Base-by-base conservation (phyloP, 2,113 vertebrate species). In the Rhombomys opimus region DNA sequence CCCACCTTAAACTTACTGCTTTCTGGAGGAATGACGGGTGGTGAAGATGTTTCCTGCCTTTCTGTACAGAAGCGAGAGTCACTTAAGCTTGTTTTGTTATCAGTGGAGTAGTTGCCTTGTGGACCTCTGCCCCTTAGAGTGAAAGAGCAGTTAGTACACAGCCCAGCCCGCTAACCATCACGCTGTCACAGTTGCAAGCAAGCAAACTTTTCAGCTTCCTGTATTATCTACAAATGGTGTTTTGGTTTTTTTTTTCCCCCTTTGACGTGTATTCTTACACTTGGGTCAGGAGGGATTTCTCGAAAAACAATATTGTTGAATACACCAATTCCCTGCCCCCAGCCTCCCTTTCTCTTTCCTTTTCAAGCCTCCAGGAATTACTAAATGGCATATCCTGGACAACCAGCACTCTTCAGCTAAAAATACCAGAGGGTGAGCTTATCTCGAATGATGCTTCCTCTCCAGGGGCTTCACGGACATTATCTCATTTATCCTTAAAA, bases 11-110 rank as follows among this genome's bases (percentile, higher is more conserved):
- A 93, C 94, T 65, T 52, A 10, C 0, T 78, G 65, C 94, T 96
- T 94, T 90, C n/a, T 52, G 80, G 30, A 30, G 73, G 46, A 89
- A 91, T 97, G 98, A 96, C 0, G 61, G 93, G 95, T 61, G 5
- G 95, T 72, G 96, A 96, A 96, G 97, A 90, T 93, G 96, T 97
- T 98, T 99, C 98, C 98, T 98, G 97, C 70, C n/a, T 97, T 98
- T 98, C 98, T 98, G 82, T 78, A 73, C 0, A 73, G 76, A 73
- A 95, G 41, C 68, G 68, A 61, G 85, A 93, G 94, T 96, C 81
- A 95, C 98, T 98, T 97, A 97, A 98, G 97, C 95, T 59, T 11
- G 41, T 96, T 92, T 97, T 25, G 2, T 94, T 98, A 98, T 97
- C 96, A 32, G 75, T 2, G 0, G 3, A 80, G 82, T 78, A 65